Percentiles rank a stretch among this genome's conserved stretches.
Conservation (phyloP, 2,113 vertebrate species). For the Theropithecus gelada region DNA sequence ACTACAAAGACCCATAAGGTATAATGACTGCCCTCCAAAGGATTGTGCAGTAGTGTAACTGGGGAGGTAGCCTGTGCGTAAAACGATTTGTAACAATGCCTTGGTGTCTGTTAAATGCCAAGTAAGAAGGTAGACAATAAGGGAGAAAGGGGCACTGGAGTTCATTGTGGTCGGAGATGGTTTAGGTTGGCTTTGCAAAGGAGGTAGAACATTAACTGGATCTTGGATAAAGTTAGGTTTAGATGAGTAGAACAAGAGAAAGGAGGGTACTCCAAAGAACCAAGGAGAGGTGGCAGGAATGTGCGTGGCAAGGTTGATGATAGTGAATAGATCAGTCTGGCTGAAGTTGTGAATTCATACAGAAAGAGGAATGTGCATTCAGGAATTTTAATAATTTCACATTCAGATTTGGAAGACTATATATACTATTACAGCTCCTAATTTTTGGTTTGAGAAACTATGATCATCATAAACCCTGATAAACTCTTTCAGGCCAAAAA, state of each 20-base stretch:
- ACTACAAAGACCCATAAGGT: not conserved
- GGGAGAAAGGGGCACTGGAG: not conserved
- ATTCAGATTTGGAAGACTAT: not conserved
- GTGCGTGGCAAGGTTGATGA: not conserved
- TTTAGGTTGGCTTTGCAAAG: not conserved
- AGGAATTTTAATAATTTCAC: not conserved
- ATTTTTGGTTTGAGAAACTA: not conserved
- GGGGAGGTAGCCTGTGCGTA: not conserved
- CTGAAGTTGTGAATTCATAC: not conserved
- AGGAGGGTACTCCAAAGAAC: not conserved
- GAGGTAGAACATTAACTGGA: conserved; percentile 19
- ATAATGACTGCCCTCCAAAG: not conserved
- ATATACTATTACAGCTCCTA: not conserved
- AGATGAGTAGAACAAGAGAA: not conserved
- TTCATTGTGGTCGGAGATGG: not conserved
- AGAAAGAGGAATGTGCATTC: not conserved
- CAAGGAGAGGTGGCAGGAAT: not conserved
- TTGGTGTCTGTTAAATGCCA: not conserved
- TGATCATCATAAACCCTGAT: not conserved
- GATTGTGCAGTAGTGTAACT: not conserved
- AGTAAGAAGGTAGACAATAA: not conserved
- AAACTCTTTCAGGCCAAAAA: not conserved
- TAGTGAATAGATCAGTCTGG: not conserved
- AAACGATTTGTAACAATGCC: not conserved
- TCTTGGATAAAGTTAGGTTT: not conserved